These are phyloP conservation scores for Nixonia krombeini DNA, from an alignment of 1,140 invertebrate genomes.

Conservation along the genomic window DNA sequence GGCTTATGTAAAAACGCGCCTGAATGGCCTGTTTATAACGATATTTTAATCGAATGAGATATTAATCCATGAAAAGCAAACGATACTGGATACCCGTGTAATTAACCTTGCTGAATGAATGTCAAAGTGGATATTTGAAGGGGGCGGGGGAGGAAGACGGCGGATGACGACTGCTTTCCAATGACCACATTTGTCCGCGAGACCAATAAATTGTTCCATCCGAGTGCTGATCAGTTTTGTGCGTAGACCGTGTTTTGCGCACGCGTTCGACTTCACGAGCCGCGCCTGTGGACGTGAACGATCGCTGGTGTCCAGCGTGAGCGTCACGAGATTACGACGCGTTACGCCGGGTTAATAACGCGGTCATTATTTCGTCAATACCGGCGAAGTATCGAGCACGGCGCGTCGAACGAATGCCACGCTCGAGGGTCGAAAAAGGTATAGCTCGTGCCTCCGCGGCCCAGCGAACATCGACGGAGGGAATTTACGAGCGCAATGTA, in stretches of 20 bases:
- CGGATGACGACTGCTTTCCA: too few species aligned
- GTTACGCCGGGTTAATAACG: slow-evolving; percentile 59
- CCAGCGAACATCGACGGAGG: slow-evolving; percentile 32
- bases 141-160: too few species aligned
- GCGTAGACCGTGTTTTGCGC: too few species aligned
- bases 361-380: slow-evolving; percentile 65
- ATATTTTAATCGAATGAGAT: slow-evolving; percentile 30
- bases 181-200: too few species aligned
- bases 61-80: too few species aligned
- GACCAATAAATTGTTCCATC: too few species aligned
- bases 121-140: slow-evolving; percentile 19
- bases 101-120: too few species aligned
- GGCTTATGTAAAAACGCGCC: slow-evolving; percentile 16
- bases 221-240: too few species aligned
- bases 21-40: slow-evolving; percentile 9
- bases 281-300: slow-evolving; percentile 25
- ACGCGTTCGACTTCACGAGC: too few species aligned
- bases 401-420: too few species aligned
- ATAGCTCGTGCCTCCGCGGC: slow-evolving; percentile 10
- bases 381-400: slow-evolving; percentile 51
- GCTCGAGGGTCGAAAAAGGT: slow-evolving; percentile 22
- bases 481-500: slow-evolving; percentile 54
- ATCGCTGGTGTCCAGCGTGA: slow-evolving; percentile 52
- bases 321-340: slow-evolving; percentile 21
- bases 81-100: too few species aligned